Base-by-base conservation (phyloP, 2,113 vertebrate genomes). In the Lophochroa leadbeateri region DNA sequence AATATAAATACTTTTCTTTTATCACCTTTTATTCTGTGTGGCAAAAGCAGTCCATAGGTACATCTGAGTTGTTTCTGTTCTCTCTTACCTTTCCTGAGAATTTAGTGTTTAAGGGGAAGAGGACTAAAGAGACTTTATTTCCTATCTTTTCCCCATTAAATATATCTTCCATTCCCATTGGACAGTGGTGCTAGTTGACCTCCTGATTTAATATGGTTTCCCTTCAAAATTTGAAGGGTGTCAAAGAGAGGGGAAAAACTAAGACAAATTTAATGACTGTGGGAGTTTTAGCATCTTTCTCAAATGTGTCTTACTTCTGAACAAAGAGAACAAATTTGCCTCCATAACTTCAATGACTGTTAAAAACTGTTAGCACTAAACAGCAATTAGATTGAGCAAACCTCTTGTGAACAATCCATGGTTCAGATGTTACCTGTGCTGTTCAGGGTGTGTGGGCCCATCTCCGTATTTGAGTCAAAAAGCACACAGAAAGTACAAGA, bases 1-100 rank as follows among this genome's bases (percentile, higher is more conserved):
- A 90, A 80, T 78, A 91, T 6, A 92, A 90, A 78, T 81, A 60
- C 9, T 84, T 97, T 86, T 74, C 9, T 83, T 97, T 86, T 74
- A 80, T 61, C 17, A 44, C 24, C 14, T 75, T 82, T 80, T 65
- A 55, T 52, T 80, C 46, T 72, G 10, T 49, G 14, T 16, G 44
- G 49, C 5, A 65, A 85, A 75, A 85, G 23, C 16, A 28, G 21
- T 28, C 53, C 14, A 27, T 41, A 57, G 28, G 7, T 79, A 33
- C 7, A 58, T 60, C 14, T 37, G 21, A 57, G 29, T 43, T 1
- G 4, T 49, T 86, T 71, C 33, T 50, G 17, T 21, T 83, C 24
- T 31, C 6, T 47, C 25, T 65, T 53, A 13, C 35, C 16, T 75
- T 71, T 82, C 75, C 60, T 61, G 14, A 29, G 65, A 80, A 28